phyloP scores from a whole-genome alignment of 2,797 vertebrate species.

The Coranthus polyacanthus region DNA sequence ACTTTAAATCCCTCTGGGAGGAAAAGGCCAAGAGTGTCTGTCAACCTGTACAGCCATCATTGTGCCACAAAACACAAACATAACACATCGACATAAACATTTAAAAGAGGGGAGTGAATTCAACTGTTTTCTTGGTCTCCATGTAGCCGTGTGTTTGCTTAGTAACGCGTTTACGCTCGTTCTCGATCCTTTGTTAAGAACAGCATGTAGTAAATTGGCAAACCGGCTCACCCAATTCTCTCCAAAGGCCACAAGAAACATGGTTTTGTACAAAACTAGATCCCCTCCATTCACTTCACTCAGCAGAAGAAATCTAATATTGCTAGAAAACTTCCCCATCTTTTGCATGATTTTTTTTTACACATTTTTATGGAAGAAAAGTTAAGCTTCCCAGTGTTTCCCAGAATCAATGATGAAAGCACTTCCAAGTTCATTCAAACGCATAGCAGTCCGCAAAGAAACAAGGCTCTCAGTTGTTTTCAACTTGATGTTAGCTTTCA shows the following conservation, averaged over 20 bases:
- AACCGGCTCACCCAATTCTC: slow-evolving; percentile 72
- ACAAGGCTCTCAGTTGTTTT: slow-evolving; percentile 72
- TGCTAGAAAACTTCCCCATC: slow-evolving; percentile 93
- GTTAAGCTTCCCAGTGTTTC: slow-evolving; percentile 86
- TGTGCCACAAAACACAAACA: slow-evolving; percentile 94
- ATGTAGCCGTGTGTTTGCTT: slow-evolving; percentile 75
- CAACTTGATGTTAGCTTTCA: slow-evolving; percentile 68
- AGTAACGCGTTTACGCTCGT: slow-evolving; percentile 62
- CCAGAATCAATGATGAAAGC: slow-evolving; percentile 89
- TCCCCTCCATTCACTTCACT: slow-evolving; percentile 85
- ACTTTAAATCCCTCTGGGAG: slow-evolving; percentile 58
- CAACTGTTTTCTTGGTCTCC: slow-evolving; percentile 73
- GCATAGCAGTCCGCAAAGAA: slow-evolving; percentile 84
- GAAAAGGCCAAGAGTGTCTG: slow-evolving; percentile 75
- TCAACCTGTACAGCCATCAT: slow-evolving; percentile 91
- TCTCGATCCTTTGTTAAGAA: slow-evolving; percentile 34
- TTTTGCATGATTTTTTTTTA: slow-evolving; percentile 79
- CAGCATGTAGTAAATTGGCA: slow-evolving; percentile 87
- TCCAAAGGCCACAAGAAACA: slow-evolving; percentile 89
- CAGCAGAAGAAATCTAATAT: slow-evolving; percentile 91
- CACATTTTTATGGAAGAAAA: slow-evolving; percentile 86
- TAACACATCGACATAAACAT: slow-evolving; percentile 95
- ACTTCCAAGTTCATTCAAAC: slow-evolving; percentile 95
- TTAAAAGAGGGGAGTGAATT: slow-evolving; percentile 82
- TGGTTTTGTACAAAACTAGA: slow-evolving; percentile 91